Conservation (phyloP, 1,140 invertebrate genomes). For the Drosophila repletoides region DNA sequence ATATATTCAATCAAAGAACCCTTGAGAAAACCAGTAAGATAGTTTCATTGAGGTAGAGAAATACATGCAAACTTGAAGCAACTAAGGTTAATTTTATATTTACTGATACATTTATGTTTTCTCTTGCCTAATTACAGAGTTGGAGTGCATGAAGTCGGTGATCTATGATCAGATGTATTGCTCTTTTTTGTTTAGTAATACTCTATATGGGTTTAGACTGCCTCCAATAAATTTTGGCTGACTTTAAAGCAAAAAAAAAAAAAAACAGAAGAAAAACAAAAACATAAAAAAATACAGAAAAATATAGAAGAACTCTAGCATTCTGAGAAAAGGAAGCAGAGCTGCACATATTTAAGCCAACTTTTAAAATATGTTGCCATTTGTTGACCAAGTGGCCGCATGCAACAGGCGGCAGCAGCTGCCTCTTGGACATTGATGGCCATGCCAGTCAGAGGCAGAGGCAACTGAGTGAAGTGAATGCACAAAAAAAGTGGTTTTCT, state of each 20-base stretch:
- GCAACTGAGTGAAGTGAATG: slow-evolving; percentile 32
- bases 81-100: no score
- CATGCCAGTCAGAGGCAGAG: slow-evolving; percentile 47
- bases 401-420: slow-evolving; percentile 49
- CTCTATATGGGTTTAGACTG: slow-evolving; percentile 8
- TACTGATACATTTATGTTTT: no score
- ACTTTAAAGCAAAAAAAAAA: slow-evolving; percentile 13
- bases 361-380: slow-evolving; percentile 58
- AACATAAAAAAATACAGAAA: not conserved
- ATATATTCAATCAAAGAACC: no score
- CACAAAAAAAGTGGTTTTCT: slow-evolving; percentile 77
- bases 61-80: no score
- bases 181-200: not conserved
- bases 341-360: slow-evolving; percentile 68
- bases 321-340: slow-evolving; percentile 15
- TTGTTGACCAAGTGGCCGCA: slow-evolving; percentile 28
- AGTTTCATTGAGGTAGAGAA: no score
- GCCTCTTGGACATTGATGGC: slow-evolving; percentile 54
- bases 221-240: slow-evolving; percentile 59
- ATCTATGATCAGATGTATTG: no score
- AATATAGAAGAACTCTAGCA: slow-evolving; percentile 28
- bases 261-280: not conserved
- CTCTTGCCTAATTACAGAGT: no score
- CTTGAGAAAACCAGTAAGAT: no score
- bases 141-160: not conserved